These are phyloP conservation scores for Turritopsis dohrnii DNA, from an alignment of 30 jellyfish, hydroid and myxozoan genomes.

Conservation along the genomic window DNA sequence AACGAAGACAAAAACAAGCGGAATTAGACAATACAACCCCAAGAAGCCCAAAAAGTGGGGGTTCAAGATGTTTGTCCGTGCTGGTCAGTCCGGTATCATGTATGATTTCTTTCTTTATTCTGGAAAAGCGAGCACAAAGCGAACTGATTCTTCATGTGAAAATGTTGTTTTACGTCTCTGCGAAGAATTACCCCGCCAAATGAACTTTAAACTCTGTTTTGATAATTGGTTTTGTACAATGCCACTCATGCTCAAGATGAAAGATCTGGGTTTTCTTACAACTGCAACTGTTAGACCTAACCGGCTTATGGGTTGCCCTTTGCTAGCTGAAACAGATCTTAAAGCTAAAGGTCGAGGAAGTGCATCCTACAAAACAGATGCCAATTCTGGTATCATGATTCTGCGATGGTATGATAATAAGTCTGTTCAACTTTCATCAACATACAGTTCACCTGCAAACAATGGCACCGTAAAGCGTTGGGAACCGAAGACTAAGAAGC, in stretches of 20 bases:
- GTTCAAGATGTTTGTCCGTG: slow-evolving; percentile 21
- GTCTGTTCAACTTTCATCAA: slow-evolving; percentile 43
- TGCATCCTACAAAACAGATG: slow-evolving; percentile 27
- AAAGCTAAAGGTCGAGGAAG: slow-evolving; percentile 44
- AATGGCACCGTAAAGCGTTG: slow-evolving; percentile 36
- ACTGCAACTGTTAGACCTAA: slow-evolving; percentile 43
- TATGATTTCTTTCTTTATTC: slow-evolving; percentile 40
- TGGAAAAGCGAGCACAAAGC: slow-evolving; percentile 26
- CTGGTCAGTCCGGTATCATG: no score
- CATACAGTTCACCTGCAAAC: slow-evolving; percentile 14
- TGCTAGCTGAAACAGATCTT: slow-evolving; percentile 34
- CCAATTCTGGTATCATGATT: slow-evolving; percentile 42
- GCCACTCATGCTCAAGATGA: slow-evolving; percentile 30
- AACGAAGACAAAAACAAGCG: slow-evolving; percentile 14
- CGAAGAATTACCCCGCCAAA: slow-evolving; percentile 24
- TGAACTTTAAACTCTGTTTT: slow-evolving; percentile 39
- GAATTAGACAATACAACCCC: no score
- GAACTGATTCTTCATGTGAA: slow-evolving; percentile 8
- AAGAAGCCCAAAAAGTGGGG: slow-evolving; percentile 53
- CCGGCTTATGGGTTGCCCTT: slow-evolving; percentile 46
- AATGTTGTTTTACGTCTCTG: slow-evolving; percentile 29
- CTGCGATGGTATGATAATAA: slow-evolving; percentile 48
- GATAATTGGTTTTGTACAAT: slow-evolving; percentile 57
- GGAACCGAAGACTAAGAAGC: slow-evolving; percentile 41
- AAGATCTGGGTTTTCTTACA: slow-evolving; percentile 45